phyloP scores from a whole-genome alignment of 2,113 vertebrate genomes.

The Gambusia holbrooki region DNA sequence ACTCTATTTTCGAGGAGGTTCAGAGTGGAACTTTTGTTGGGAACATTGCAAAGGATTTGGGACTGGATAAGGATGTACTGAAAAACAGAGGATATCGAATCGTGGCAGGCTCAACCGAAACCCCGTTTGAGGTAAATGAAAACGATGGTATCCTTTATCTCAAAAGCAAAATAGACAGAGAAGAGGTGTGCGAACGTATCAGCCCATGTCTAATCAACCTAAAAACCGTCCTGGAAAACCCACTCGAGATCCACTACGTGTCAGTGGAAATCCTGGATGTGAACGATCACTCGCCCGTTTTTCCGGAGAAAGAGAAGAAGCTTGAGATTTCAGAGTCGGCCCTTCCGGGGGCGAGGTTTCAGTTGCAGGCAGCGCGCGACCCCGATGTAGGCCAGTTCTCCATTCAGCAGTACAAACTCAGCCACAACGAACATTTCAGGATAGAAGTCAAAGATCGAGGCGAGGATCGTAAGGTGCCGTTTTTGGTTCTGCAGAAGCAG shows the following conservation, averaged over 20 bases:
- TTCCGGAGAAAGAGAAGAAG: conserved; percentile 56
- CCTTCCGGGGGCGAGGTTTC: conserved; percentile 71
- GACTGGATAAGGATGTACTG: conserved; percentile 64
- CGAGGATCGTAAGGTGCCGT: conserved; percentile 60
- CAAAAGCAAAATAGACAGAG: conserved; percentile 64
- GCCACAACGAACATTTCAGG: conserved; percentile 62
- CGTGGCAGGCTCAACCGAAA: conserved; percentile 54
- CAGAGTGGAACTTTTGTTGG: conserved; percentile 75
- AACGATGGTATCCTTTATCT: conserved; percentile 75
- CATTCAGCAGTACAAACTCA: conserved; percentile 76
- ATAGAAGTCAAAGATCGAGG: conserved; percentile 65
- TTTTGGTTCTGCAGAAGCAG: conserved; percentile 66
- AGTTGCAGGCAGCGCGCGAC: conserved; percentile 73
- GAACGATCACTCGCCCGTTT: conserved; percentile 81
- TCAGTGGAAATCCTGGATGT: conserved; percentile 81
- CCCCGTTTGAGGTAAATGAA: conserved; percentile 68
- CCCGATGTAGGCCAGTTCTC: conserved; percentile 77
- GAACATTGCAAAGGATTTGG: conserved; percentile 77
- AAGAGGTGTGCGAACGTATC: conserved; percentile 54
- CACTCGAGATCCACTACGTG: conserved; percentile 78
- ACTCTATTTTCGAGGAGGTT: conserved; percentile 76
- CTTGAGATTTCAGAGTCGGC: conserved; percentile 71
- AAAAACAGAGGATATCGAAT: conserved; percentile 60
- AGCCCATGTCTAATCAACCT: conserved; percentile 56
- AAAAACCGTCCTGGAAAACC: conserved; percentile 73